Base-by-base conservation (phyloP, 2,888 invertebrate species). In the Cordilura impudica region DNA sequence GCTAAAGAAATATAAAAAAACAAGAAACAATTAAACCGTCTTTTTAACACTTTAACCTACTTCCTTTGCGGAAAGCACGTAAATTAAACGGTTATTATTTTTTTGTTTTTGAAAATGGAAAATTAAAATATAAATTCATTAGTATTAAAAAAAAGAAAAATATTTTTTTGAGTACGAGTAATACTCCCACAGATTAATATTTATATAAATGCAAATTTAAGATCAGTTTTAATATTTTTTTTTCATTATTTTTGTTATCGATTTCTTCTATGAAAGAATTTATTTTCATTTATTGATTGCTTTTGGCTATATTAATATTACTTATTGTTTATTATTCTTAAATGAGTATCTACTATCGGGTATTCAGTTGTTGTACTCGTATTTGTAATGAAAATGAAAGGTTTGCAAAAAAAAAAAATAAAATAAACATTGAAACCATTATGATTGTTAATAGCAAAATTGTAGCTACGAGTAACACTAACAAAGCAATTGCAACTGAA, bases 11-110 rank as follows among this genome's bases (percentile, higher is more conserved):
- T 10, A 10, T 16, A 47, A 49, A 49, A 49, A 56, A 58, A 70
- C 39, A 10, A 29, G 16, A 29, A 23, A 10, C 21, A 4, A 49
- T 26, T n/a, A 51, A 12, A 43, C 29, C 8, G 45, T 12, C 8
- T 51, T 31, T 49, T 35, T 63, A 72, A 67, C 35, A 77, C 71
- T 77, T 82, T 78, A 82, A 82, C 78, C 82, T 60, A 81, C 78
- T 74, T 82, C 78, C 78, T 65, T 53, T 31, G 80, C 79, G 79
- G 75, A 79, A 79, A 71, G 79, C 79, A 79, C 79, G 79, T 79
- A 79, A 71, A 51, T 53, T 74, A 45, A 79, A 75, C 71, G 61
- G 79, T 71, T 71, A 73, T 75, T 63, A 65, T 69, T 72, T 72
- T 72, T 10, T 35, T 72, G 58, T 61, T 47, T 39, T 18, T 31